phyloP scores from a whole-genome alignment of 2,797 vertebrate genomes.

The Brachyrhaphis roseni region DNA sequence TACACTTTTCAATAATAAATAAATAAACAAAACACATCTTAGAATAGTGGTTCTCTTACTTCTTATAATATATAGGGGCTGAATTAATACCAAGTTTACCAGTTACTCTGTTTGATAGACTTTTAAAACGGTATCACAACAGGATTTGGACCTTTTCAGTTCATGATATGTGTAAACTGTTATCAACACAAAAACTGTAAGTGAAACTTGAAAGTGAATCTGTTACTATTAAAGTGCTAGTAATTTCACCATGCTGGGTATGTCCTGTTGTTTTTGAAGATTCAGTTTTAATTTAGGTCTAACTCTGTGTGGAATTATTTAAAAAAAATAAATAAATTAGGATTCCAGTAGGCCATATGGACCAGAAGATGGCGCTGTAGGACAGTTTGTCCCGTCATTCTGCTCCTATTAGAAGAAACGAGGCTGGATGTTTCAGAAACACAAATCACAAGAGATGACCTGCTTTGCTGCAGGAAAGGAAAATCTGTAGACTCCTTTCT shows the following conservation, averaged over 20 bases:
- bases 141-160: background rate
- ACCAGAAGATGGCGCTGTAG: slow-evolving; percentile 50
- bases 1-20: background rate
- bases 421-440: background rate
- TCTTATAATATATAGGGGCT: background rate
- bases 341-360: fast-evolving
- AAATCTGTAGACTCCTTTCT: background rate
- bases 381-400: background rate
- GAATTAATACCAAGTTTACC: background rate
- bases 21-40: background rate
- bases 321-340: background rate
- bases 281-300: background rate
- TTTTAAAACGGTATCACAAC: background rate
- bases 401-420: background rate
- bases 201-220: background rate
- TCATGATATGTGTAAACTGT: background rate
- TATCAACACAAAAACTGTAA: background rate
- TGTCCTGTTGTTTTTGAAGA: background rate
- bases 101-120: background rate
- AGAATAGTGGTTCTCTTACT: background rate
- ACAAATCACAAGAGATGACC: background rate
- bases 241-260: background rate
- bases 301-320: background rate
- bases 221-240: background rate
- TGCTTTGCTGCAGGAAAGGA: background rate